A percentile compares a stretch with the other conserved stretches of the same genome.
Evolutionary conservation across 2,888 invertebrate species (phyloP).

Genomic region (Falcaria lacertinaria): DNA sequence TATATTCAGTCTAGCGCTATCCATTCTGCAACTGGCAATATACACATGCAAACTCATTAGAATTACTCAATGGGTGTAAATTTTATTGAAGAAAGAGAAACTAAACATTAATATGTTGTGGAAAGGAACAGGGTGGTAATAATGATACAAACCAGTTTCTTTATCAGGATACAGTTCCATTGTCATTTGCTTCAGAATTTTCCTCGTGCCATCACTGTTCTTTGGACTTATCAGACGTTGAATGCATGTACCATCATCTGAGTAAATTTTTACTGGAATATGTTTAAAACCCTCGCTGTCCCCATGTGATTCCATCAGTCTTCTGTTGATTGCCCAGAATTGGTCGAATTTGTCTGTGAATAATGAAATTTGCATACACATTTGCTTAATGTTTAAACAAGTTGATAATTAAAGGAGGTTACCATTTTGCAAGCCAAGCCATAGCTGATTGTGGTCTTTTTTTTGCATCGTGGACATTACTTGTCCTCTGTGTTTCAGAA

Average conservation of each 20-base stretch:
- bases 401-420: constrained; percentile 13
- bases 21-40: no score
- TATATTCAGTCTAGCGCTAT: no score
- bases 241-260: constrained; percentile 84
- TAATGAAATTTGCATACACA: neutral
- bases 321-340: constrained; percentile 98
- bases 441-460: constrained; percentile 97
- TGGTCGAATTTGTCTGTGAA: constrained; percentile 97
- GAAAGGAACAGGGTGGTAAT: no score
- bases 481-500: constrained; percentile 95
- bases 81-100: no score
- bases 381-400: no score
- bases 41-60: no score
- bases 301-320: constrained; percentile 93
- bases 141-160: constrained; percentile 47
- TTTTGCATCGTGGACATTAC: constrained; percentile 95
- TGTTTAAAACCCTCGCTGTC: constrained; percentile 91
- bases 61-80: no score
- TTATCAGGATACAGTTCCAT: constrained; percentile 84
- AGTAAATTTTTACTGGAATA: constrained; percentile 93
- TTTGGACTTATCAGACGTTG: constrained; percentile 89
- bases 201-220: constrained; percentile 85
- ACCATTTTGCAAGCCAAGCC: constrained; percentile 97
- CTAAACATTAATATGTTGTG: no score
- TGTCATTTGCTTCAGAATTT: constrained; percentile 85